A percentile compares a stretch with the other conserved stretches of the same genome.
These are phyloP conservation scores for Cairina moschata DNA, from an alignment of 2,113 vertebrate species.

Conservation along the genomic window DNA sequence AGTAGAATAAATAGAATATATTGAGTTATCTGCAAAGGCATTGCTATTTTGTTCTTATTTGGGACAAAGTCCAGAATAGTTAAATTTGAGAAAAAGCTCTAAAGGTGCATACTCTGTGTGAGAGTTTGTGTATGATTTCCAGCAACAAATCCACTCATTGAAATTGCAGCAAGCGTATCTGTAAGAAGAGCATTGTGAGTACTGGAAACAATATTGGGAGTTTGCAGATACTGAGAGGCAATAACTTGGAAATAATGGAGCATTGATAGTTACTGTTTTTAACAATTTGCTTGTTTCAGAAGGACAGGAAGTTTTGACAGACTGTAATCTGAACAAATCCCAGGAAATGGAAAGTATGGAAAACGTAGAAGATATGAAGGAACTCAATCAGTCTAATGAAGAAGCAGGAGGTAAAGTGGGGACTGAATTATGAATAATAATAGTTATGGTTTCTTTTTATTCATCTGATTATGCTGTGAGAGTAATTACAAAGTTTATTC, in stretches of 20 bases:
- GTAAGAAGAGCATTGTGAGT: background rate
- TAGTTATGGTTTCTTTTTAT: background rate
- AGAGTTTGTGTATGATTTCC: background rate
- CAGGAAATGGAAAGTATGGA: conserved; percentile 72
- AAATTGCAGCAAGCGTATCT: background rate
- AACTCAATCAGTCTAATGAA: conserved; percentile 53
- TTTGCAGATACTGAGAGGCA: background rate
- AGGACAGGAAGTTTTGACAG: conserved; percentile 68
- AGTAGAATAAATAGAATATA: background rate
- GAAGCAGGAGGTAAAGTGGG: conserved; percentile 73
- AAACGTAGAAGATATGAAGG: conserved; percentile 66
- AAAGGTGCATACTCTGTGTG: background rate
- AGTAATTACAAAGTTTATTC: background rate
- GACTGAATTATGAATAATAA: background rate
- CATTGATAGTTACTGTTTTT: background rate
- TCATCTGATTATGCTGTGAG: background rate
- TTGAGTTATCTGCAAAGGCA: background rate
- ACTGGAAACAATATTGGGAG: background rate
- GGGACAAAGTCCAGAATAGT: background rate
- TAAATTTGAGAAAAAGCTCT: background rate
- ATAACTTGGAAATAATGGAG: background rate
- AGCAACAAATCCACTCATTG: background rate
- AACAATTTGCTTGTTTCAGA: conserved; percentile 46
- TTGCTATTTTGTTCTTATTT: background rate
- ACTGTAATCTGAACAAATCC: conserved; percentile 68